A percentile compares a stretch with the other conserved stretches of the same genome.
These are phyloP conservation scores for Tipula unca DNA, from an alignment of 2,888 invertebrate species.

Conservation along the genomic window DNA sequence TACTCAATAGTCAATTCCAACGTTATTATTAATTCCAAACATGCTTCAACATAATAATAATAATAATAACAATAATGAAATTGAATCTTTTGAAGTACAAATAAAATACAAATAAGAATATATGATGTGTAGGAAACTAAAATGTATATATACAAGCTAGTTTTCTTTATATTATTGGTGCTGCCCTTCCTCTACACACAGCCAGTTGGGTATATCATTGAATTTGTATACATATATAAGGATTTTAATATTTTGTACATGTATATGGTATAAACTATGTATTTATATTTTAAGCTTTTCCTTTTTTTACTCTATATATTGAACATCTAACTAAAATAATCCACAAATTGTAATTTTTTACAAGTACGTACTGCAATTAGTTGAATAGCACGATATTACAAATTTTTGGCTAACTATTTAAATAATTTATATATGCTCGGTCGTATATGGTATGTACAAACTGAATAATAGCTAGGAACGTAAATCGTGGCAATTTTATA, in stretches of 20 bases:
- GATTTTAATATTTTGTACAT: too few species aligned
- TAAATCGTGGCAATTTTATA: neutral
- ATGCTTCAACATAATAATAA: conserved; percentile 2
- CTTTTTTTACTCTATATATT: neutral
- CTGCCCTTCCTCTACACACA: neutral
- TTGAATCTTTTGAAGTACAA: neutral
- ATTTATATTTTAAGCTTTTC: neutral
- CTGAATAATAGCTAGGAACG: neutral
- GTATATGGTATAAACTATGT: neutral
- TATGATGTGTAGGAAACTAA: neutral
- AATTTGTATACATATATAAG: neutral
- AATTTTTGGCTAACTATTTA: neutral
- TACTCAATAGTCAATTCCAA: neutral
- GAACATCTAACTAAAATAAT: neutral
- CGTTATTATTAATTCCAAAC: neutral
- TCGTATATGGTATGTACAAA: neutral
- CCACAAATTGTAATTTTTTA: neutral
- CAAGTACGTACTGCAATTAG: neutral
- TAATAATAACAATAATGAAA: neutral
- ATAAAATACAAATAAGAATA: neutral
- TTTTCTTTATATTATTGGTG: neutral
- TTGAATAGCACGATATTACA: neutral
- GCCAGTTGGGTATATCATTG: neutral
- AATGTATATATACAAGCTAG: neutral
- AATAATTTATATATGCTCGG: neutral